These are phyloP conservation scores for Pelmatolapia mariae DNA, from an alignment of 2,113 vertebrate genomes.

Conservation along the genomic window DNA sequence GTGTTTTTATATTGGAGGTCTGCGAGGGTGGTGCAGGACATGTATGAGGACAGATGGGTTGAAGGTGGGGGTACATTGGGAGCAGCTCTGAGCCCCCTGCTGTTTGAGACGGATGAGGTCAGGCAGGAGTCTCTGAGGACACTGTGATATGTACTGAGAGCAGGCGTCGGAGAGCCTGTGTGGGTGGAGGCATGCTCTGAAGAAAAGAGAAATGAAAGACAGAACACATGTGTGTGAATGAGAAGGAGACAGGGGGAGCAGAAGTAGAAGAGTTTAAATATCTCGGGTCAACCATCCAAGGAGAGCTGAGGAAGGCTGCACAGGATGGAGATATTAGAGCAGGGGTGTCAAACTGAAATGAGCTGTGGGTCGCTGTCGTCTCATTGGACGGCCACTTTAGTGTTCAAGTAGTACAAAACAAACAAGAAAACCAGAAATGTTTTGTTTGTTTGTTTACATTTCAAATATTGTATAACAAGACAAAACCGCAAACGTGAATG, in stretches of 20 bases:
- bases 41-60: background rate
- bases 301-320: background rate
- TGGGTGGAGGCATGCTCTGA: background rate
- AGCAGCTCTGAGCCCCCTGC: background rate
- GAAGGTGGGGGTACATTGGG: background rate
- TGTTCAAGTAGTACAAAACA: accelerated
- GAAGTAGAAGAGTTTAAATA: background rate
- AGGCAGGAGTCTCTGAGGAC: background rate
- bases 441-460: background rate
- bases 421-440: background rate
- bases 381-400: accelerated
- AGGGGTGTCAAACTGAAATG: accelerated
- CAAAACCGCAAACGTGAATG: accelerated
- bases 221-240: background rate
- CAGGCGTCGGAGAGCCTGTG: background rate
- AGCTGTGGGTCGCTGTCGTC: background rate
- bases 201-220: background rate
- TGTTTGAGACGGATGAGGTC: accelerated
- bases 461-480: accelerated
- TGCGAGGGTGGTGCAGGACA: background rate
- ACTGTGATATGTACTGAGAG: background rate
- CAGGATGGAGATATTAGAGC: background rate
- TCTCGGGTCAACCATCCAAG: background rate
- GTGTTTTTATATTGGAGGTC: background rate
- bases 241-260: background rate